phyloP scores from a whole-genome alignment of 2,113 vertebrate genomes.

The Pampusana beccarii region DNA sequence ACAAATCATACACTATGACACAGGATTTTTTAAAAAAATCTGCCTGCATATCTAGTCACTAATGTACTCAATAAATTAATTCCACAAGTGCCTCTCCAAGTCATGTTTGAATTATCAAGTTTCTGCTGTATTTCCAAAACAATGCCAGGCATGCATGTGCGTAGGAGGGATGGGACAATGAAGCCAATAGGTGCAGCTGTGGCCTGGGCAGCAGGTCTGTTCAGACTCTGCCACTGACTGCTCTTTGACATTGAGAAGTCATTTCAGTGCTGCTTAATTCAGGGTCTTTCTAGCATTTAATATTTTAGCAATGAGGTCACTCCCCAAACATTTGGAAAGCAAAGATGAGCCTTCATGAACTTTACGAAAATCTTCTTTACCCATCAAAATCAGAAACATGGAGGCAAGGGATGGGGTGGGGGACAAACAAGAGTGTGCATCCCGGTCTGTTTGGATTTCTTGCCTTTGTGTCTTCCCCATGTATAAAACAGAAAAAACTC shows the following conservation, averaged over 20 bases:
- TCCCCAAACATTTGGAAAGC: not conserved
- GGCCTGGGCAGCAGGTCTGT: constrained; percentile 14
- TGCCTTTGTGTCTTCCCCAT: not conserved
- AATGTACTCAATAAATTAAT: constrained; percentile 55
- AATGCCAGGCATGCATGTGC: constrained; percentile 45
- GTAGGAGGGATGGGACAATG: constrained; percentile 45
- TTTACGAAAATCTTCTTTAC: not conserved
- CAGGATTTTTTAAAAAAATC: not conserved
- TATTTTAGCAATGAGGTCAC: not conserved
- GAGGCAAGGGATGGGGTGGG: rapidly evolving
- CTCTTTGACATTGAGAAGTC: not conserved
- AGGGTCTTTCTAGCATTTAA: not conserved
- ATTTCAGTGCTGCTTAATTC: not conserved
- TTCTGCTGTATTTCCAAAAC: constrained; percentile 61
- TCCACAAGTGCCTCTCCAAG: constrained; percentile 28
- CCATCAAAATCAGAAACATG: not conserved
- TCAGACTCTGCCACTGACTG: not conserved
- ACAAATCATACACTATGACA: not conserved
- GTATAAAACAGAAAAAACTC: not conserved
- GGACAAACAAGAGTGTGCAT: not conserved
- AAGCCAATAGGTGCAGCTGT: constrained; percentile 66
- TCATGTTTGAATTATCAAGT: constrained; percentile 58
- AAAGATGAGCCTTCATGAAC: not conserved
- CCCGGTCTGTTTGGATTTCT: not conserved
- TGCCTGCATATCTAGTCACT: not conserved